Evolutionary conservation across 2,113 vertebrate species (phyloP).

Genomic region (Anser brachyrhynchus): DNA sequence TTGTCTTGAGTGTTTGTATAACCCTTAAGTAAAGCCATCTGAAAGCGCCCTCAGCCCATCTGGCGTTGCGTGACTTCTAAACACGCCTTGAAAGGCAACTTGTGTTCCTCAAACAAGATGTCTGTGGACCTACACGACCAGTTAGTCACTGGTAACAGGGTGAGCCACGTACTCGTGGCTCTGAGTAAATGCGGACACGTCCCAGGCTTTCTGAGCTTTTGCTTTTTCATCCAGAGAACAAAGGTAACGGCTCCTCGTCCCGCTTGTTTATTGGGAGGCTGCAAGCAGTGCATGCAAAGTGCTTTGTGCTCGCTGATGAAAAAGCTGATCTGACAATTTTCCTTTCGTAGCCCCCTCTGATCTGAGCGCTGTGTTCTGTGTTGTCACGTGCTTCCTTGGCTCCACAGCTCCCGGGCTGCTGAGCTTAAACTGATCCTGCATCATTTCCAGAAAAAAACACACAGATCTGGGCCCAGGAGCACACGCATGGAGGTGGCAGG

Average conservation of each 20-base stretch:
- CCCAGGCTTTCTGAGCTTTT: not conserved
- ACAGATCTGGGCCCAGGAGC: not conserved
- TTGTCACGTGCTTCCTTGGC: not conserved
- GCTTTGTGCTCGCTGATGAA: not conserved
- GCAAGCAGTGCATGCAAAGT: not conserved
- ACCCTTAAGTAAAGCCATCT: not conserved
- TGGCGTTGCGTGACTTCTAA: not conserved
- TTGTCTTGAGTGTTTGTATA: not conserved
- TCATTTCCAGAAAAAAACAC: not conserved
- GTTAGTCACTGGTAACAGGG: not conserved
- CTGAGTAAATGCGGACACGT: not conserved
- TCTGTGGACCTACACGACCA: not conserved
- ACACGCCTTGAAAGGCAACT: not conserved
- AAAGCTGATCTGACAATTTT: not conserved
- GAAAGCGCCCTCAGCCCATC: not conserved
- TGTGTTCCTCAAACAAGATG: not conserved
- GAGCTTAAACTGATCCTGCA: slow-evolving; percentile 1
- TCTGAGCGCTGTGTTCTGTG: not conserved
- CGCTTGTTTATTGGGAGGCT: not conserved
- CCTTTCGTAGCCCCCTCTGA: not conserved
- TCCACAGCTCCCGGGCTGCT: not conserved
- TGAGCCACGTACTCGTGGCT: not conserved
- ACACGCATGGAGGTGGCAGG: not conserved
- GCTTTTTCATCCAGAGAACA: not conserved
- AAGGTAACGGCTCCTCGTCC: not conserved